These are phyloP conservation scores for Stratiolaelaps scimitus DNA, from an alignment of 1,140 invertebrate species.

Conservation along the genomic window DNA sequence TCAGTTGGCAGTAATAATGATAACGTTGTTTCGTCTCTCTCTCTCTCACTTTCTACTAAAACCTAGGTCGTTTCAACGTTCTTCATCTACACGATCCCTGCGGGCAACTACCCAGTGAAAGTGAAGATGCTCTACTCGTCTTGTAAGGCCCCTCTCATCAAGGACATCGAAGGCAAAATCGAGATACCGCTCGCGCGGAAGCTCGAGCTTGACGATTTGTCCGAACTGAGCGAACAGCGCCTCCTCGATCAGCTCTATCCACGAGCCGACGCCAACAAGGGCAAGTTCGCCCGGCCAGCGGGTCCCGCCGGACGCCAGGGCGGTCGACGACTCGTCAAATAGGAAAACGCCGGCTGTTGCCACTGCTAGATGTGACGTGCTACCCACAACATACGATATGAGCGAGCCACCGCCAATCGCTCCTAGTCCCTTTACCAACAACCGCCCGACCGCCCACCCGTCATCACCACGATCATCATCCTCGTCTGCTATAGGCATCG, in stretches of 20 bases:
- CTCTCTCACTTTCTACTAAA: no score
- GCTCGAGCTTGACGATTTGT: conserved; percentile 35
- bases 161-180: conserved; percentile 53
- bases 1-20: no score
- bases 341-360: conserved; percentile 25
- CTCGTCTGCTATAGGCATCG: no score
- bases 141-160: conserved; percentile 74
- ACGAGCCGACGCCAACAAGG: background rate
- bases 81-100: conserved; percentile 95
- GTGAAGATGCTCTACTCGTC: conserved; percentile 96
- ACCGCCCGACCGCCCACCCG: no score
- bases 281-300: conserved; percentile 8
- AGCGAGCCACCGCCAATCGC: no score
- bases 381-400: background rate
- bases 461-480: no score
- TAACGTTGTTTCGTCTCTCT: no score
- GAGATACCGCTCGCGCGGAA: conserved; percentile 68
- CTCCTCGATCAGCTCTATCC: conserved; percentile 23
- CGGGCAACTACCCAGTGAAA: conserved; percentile 80
- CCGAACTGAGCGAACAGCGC: conserved; percentile 3
- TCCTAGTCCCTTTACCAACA: no score
- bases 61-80: conserved; percentile 44
- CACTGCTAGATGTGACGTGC: conserved; percentile 20
- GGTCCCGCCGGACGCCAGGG: conserved; percentile 25
- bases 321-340: conserved; percentile 22